A percentile compares a stretch with the other conserved stretches of the same genome.
Evolutionary conservation across 1,140 invertebrate species (phyloP).

Genomic region (Oncopodura yosiiana): DNA sequence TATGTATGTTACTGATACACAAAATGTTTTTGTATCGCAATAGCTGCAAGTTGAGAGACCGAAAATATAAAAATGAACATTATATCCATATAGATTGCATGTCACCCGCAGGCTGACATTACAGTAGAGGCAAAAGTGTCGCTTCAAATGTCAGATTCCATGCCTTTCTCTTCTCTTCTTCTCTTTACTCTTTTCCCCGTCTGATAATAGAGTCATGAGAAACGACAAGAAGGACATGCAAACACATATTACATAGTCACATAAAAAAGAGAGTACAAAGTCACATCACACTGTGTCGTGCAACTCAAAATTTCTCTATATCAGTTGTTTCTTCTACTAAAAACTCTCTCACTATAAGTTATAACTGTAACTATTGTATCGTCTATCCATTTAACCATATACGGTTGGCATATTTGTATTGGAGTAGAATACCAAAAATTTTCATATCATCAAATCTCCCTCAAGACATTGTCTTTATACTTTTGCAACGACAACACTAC

Average conservation of each 20-base stretch:
- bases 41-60: background rate
- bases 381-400: no score
- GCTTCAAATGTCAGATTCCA: conserved; percentile 32
- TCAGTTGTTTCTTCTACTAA: no score
- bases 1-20: no score
- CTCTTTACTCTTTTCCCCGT: no score
- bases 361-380: no score
- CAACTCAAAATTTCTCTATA: background rate
- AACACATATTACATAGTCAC: conserved; percentile 4
- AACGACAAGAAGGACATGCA: background rate
- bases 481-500: no score
- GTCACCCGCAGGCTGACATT: conserved; percentile 35
- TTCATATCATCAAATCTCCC: no score
- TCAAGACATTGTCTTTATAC: no score
- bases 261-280: background rate
- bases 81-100: conserved; percentile 18
- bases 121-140: conserved; percentile 31
- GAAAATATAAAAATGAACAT: background rate
- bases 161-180: no score
- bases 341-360: no score
- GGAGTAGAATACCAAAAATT: no score
- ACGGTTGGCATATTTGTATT: no score
- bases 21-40: background rate
- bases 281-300: background rate
- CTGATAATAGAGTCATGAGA: conserved; percentile 21